Conservation (phyloP, 2,797 vertebrate genomes). For the Hemibagrus guttatus region DNA sequence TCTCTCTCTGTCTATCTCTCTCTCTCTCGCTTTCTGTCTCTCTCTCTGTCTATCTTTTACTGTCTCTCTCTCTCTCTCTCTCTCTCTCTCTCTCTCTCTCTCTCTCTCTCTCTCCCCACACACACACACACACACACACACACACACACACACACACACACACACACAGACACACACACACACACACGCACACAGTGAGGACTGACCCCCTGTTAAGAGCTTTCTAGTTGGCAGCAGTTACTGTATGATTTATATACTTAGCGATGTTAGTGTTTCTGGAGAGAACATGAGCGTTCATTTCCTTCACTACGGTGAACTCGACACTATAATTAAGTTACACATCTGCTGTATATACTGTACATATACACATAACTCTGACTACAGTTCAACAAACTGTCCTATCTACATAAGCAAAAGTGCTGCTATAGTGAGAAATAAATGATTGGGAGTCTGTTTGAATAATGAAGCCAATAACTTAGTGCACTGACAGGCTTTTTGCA, state of each 20-base stretch:
- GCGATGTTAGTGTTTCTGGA: constrained; percentile 65
- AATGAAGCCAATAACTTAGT: constrained; percentile 26
- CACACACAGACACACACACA: neutral
- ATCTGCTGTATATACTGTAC: constrained; percentile 10
- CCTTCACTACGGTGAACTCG: constrained; percentile 28
- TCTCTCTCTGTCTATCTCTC: too few relatives aligned
- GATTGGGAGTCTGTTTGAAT: constrained; percentile 23
- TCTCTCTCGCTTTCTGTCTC: too few relatives aligned
- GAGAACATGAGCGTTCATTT: constrained; percentile 47
- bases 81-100: neutral
- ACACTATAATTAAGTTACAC: constrained; percentile 26
- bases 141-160: neutral
- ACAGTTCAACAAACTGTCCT: constrained; percentile 23
- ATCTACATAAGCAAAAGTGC: neutral
- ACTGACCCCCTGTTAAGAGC: constrained; percentile 63
- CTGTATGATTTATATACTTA: constrained; percentile 64
- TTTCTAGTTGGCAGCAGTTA: constrained; percentile 50
- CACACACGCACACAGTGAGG: constrained; percentile 2
- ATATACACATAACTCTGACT: constrained; percentile 2
- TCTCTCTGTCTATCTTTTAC: too few relatives aligned
- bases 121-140: too few relatives aligned
- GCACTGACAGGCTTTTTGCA: constrained; percentile 20
- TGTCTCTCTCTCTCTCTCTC: neutral
- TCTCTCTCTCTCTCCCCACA: neutral
- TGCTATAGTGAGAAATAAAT: constrained; percentile 24